Conservation (phyloP, 2,888 invertebrate genomes). For the Argyresthia albistria region DNA sequence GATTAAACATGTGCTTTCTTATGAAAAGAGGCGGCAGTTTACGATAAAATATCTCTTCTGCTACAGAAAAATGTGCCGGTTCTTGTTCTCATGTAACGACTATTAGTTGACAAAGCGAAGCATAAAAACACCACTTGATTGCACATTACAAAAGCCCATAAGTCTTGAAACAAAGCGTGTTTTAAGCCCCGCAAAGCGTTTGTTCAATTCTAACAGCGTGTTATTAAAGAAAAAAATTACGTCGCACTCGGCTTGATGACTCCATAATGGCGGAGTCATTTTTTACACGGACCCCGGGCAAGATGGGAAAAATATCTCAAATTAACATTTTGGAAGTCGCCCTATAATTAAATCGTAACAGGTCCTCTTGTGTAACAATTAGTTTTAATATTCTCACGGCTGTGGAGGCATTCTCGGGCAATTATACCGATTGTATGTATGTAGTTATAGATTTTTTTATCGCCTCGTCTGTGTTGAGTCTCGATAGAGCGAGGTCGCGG, state of each 20-base stretch:
- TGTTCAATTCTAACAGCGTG: conserved; percentile 35
- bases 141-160: too few species aligned
- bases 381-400: conserved; percentile 26
- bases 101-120: too few species aligned
- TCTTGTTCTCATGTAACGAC: too few species aligned
- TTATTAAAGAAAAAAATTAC: conserved; percentile 38
- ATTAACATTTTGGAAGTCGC: conserved; percentile 41
- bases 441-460: neutral
- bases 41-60: too few species aligned
- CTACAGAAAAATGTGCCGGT: too few species aligned
- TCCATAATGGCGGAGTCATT: conserved; percentile 33
- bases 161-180: too few species aligned
- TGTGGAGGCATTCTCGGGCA: conserved; percentile 28
- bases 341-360: conserved; percentile 54
- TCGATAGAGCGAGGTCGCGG: neutral
- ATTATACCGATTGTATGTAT: neutral
- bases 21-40: too few species aligned
- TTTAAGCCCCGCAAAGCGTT: conserved; percentile 29
- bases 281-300: conserved; percentile 21
- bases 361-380: conserved; percentile 22
- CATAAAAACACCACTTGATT: too few species aligned
- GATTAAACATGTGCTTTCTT: too few species aligned
- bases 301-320: conserved; percentile 26
- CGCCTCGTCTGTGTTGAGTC: too few species aligned
- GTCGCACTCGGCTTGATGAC: conserved; percentile 31